Evolutionary conservation across 2,888 invertebrate species (phyloP).

Genomic region (Lithophane semibrunnea): DNA sequence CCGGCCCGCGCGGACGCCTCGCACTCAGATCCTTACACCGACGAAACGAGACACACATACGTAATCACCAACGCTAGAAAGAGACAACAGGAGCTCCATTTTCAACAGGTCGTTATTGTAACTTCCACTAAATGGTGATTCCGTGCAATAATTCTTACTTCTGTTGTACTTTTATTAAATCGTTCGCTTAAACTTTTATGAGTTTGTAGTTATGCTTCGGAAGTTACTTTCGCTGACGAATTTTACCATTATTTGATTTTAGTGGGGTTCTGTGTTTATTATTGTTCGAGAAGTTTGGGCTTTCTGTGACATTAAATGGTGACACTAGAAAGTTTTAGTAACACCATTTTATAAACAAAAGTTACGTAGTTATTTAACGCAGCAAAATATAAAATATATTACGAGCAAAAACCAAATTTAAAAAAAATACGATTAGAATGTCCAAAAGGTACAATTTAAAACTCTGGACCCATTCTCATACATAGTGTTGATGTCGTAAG

Average conservation of each 20-base stretch:
- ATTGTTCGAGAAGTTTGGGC: slow-evolving; percentile 52
- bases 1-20: slow-evolving; percentile 85
- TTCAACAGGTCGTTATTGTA: slow-evolving; percentile 90
- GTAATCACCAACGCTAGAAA: slow-evolving; percentile 74
- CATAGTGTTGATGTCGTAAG: slow-evolving; percentile 27
- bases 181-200: slow-evolving; percentile 78
- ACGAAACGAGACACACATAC: slow-evolving; percentile 81
- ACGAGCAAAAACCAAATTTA: background rate
- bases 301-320: slow-evolving; percentile 48
- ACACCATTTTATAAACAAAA: slow-evolving; percentile 1
- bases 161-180: slow-evolving; percentile 79
- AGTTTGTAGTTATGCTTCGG: slow-evolving; percentile 70
- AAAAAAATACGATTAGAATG: background rate
- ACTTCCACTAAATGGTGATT: slow-evolving; percentile 87
- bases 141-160: slow-evolving; percentile 84
- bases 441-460: background rate
- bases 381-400: slow-evolving; percentile 9
- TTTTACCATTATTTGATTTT: slow-evolving; percentile 67
- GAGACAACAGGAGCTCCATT: slow-evolving; percentile 80
- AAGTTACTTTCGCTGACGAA: slow-evolving; percentile 66
- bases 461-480: background rate
- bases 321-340: slow-evolving; percentile 36
- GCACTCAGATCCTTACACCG: slow-evolving; percentile 67
- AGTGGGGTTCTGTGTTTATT: slow-evolving; percentile 55
- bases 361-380: background rate